Base-by-base conservation (phyloP, 2,113 vertebrate species). In the Zapus hudsonius region DNA sequence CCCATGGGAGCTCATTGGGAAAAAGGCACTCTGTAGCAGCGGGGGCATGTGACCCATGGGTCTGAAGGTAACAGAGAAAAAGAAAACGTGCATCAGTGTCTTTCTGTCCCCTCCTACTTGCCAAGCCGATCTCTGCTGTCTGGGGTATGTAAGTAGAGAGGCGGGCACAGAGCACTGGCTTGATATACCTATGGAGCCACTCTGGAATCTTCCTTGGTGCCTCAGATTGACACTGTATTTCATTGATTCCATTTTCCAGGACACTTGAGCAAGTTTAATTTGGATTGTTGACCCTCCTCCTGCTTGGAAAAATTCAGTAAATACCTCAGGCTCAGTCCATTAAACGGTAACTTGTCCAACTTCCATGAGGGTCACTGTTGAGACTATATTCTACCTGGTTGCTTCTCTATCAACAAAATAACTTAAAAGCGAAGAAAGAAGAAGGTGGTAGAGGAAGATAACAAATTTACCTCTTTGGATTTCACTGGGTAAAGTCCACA, bases 391-490 rank as follows among this genome's bases (percentile, higher is more conserved):
- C 57, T 59, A 61, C 4, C 10, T 55, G 33, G 9, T 6, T 76
- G 22, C 23, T 91, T 75, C 66, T 83, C 25, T 83, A 76, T 7
- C 33, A 52, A 69, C 40, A 13, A 40, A 19, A 70, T 29, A 29
- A 20, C 42, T n/a, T 55, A n/a, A 84, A 61, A 72, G n/a, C 23
- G 5, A 27, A 19, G 33, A 55, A 40, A 42, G 15, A 38, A 38
- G 5, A 25, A 55, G 20, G 20, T 29, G 17, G 61, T n/a, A 31
- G 31, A 59, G 47, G 29, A 63, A 38, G 75, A 80, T 52, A 69
- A 47, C 16, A 70, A 63, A 86, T 70, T 47, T 85, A 82, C 6
- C 9, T 75, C 42, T 84, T 84, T 89, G 69, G 61, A 72, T 86
- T 95, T 72, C 87, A 38, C 36, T 19, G 40, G 66, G 9, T 83